Conservation (phyloP, 1,140 invertebrate genomes). For the Drosophila ficusphila region DNA sequence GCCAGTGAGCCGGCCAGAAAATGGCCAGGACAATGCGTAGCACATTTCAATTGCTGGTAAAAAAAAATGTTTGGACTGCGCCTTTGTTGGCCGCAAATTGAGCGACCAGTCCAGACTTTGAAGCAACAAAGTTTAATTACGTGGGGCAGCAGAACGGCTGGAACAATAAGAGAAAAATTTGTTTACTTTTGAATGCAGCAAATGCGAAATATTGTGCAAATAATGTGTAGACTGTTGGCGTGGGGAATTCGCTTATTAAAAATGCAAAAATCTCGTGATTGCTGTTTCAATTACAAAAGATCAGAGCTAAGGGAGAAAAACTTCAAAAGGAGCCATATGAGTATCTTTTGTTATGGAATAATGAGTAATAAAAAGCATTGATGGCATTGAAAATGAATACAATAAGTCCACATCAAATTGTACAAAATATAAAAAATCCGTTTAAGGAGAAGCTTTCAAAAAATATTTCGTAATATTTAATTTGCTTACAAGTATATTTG, state of each 20-base stretch:
- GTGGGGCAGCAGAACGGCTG: slow-evolving; percentile 27
- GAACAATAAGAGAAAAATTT: slow-evolving; percentile 54
- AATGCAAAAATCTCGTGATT: slow-evolving; percentile 52
- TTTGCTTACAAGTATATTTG: too few relatives aligned
- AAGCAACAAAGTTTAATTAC: slow-evolving; percentile 81
- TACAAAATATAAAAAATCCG: background rate
- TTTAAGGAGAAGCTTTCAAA: too few relatives aligned
- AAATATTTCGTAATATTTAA: too few relatives aligned
- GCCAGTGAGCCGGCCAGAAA: slow-evolving; percentile 18
- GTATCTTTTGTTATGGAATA: slow-evolving; percentile 21
- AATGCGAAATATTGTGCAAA: slow-evolving; percentile 70
- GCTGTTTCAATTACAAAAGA: slow-evolving; percentile 32
- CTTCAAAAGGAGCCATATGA: slow-evolving; percentile 28
- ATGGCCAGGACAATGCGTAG: slow-evolving; percentile 57
- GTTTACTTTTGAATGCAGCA: slow-evolving; percentile 59
- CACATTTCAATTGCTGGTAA: slow-evolving; percentile 75
- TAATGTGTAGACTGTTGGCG: slow-evolving; percentile 43
- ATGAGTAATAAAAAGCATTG: slow-evolving; percentile 19
- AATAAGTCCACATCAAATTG: background rate
- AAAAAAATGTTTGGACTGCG: slow-evolving; percentile 71
- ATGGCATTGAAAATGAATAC: background rate
- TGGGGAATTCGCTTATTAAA: slow-evolving; percentile 49
- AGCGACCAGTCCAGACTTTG: slow-evolving; percentile 70
- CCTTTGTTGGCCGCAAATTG: slow-evolving; percentile 78
- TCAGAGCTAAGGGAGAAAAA: background rate